These are phyloP conservation scores for Eurytoma adleriae DNA, from an alignment of 2,888 invertebrate genomes.

Conservation along the genomic window DNA sequence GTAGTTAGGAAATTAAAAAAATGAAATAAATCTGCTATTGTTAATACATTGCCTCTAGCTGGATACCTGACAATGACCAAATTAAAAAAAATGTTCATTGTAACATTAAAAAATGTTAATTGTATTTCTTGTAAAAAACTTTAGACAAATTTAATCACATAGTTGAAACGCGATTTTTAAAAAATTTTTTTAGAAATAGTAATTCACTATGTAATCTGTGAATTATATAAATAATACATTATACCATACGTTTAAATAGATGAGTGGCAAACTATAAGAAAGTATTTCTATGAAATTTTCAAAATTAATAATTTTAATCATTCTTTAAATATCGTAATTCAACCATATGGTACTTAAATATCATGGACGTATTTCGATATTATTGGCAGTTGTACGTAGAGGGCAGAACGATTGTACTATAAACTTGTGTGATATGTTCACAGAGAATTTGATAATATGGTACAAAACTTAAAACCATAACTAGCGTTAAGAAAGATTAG, in stretches of 20 bases:
- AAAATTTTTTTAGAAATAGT: background rate
- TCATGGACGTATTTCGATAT: slow-evolving; percentile 16
- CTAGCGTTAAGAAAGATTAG: no score
- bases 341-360: background rate
- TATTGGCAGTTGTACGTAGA: background rate
- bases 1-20: no score
- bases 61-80: background rate
- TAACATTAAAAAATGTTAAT: no score
- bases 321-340: background rate
- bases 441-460: no score
- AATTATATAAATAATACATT: background rate
- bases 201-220: background rate
- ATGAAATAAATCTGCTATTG: no score
- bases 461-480: no score
- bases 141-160: background rate
- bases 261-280: background rate
- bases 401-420: background rate
- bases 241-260: no score
- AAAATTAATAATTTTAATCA: background rate
- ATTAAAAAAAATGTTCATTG: background rate
- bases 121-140: background rate
- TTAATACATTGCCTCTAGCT: background rate
- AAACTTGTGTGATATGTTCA: no score
- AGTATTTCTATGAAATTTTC: background rate
- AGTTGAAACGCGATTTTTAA: background rate